These are phyloP conservation scores for Spea hammondii DNA, from an alignment of 2,797 vertebrate species.

Conservation along the genomic window DNA sequence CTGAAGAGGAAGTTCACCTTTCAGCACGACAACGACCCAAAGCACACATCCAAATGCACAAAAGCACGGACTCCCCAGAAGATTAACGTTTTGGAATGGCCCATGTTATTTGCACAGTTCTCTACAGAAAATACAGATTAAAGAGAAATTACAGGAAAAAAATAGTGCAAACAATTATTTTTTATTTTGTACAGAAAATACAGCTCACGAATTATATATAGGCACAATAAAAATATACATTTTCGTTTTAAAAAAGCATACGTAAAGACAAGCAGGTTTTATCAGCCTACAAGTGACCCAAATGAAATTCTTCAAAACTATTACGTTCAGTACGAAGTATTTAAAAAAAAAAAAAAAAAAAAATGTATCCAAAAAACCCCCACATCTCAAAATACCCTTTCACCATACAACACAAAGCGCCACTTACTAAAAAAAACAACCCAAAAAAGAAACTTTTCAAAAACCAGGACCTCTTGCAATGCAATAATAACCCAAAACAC, in stretches of 20 bases:
- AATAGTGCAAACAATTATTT: slow-evolving; percentile 36
- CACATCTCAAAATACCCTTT: not conserved
- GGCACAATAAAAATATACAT: slow-evolving; percentile 44
- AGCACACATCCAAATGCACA: too few relatives aligned
- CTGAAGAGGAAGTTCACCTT: too few relatives aligned
- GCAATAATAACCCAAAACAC: too few relatives aligned
- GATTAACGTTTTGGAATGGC: too few relatives aligned
- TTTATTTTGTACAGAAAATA: slow-evolving; percentile 39
- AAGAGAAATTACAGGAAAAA: too few relatives aligned
- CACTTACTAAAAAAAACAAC: not conserved
- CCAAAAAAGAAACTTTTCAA: not conserved
- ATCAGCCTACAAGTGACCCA: not conserved
- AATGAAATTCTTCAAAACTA: not conserved
- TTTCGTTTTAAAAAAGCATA: slow-evolving; percentile 20
- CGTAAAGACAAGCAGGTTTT: not conserved
- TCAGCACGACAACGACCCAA: too few relatives aligned
- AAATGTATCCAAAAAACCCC: too few relatives aligned
- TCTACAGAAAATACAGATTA: not conserved
- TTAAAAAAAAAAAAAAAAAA: not conserved
- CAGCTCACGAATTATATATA: slow-evolving; percentile 24
- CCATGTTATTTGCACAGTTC: too few relatives aligned
- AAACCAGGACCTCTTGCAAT: not conserved
- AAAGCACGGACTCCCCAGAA: too few relatives aligned
- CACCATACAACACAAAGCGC: not conserved
- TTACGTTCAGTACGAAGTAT: not conserved